phyloP scores from a whole-genome alignment of 2,797 vertebrate species.

The Erethizon dorsatum region DNA sequence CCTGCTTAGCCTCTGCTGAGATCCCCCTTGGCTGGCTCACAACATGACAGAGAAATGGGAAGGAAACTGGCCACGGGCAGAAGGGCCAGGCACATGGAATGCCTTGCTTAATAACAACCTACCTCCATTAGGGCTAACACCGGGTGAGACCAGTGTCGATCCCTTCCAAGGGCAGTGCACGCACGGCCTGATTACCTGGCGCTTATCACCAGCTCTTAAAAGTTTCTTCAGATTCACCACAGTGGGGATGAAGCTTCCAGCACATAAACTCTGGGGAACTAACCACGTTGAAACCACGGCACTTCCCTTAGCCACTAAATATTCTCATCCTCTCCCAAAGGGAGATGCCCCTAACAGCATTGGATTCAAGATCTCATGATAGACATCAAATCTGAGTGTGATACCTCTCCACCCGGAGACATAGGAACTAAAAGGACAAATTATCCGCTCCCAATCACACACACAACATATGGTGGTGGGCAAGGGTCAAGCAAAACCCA shows the following conservation, averaged over 20 bases:
- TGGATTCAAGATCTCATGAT: neutral
- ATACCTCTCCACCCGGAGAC: neutral
- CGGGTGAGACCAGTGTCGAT: too few relatives aligned
- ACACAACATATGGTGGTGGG: neutral
- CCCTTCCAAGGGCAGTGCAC: neutral
- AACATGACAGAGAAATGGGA: neutral
- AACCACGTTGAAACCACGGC: neutral
- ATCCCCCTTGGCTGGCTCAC: neutral
- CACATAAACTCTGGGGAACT: neutral
- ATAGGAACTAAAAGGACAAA: neutral
- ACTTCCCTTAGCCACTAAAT: neutral
- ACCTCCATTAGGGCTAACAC: neutral
- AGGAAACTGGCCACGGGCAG: neutral
- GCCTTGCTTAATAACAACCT: neutral
- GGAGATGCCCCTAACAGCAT: neutral
- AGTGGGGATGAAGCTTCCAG: too few relatives aligned
- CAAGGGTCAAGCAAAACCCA: neutral
- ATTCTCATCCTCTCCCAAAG: neutral
- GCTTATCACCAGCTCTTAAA: neutral
- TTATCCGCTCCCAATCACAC: rapidly evolving
- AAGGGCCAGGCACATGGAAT: neutral
- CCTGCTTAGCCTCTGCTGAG: neutral
- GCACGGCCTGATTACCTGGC: neutral
- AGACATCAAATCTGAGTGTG: neutral
- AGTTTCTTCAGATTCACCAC: neutral